phyloP scores from a whole-genome alignment of 1,140 invertebrate genomes.

The Drosophila pachea region DNA sequence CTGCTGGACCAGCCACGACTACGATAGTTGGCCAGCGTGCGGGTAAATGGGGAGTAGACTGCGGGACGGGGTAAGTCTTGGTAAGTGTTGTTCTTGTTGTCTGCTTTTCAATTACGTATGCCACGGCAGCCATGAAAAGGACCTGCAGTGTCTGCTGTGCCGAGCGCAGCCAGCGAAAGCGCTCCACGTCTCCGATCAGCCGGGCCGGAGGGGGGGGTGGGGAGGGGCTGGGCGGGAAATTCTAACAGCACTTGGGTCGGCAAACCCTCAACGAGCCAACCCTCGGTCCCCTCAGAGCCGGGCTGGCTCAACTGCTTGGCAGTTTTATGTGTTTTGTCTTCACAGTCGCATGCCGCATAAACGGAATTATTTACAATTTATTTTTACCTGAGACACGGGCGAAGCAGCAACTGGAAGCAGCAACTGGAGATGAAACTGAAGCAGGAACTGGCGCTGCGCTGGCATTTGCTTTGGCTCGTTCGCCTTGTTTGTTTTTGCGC shows the following conservation, averaged over 20 bases:
- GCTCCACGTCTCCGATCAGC: constrained; percentile 2
- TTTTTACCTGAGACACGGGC: constrained; percentile 54
- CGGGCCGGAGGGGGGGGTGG: not conserved
- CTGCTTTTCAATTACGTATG: constrained; percentile 76
- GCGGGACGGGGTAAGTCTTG: not conserved
- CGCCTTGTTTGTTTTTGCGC: constrained; percentile 59
- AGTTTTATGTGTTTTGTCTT: constrained; percentile 76
- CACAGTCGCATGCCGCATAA: constrained; percentile 66
- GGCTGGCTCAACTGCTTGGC: constrained; percentile 55
- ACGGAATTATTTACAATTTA: constrained; percentile 76
- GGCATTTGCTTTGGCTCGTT: constrained; percentile 46
- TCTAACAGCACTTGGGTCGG: constrained; percentile 69
- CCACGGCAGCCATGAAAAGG: constrained; percentile 74
- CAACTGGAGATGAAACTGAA: constrained; percentile 19
- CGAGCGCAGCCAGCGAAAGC: constrained; percentile 17
- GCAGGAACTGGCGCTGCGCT: constrained; percentile 32
- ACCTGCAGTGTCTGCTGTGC: constrained; percentile 53
- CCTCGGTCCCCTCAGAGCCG: not conserved
- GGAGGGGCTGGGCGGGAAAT: constrained; percentile 51
- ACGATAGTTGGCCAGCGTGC: constrained; percentile 12
- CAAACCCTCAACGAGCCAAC: constrained; percentile 39
- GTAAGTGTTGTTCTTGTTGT: constrained; percentile 40
- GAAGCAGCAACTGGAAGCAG: constrained; percentile 29
- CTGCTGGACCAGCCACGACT: constrained; percentile 21
- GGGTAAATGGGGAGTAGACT: not conserved